Percentiles rank a stretch among this genome's conserved stretches.
These are phyloP conservation scores for Maniola jurtina DNA, from an alignment of 1,140 invertebrate species.

Conservation along the genomic window DNA sequence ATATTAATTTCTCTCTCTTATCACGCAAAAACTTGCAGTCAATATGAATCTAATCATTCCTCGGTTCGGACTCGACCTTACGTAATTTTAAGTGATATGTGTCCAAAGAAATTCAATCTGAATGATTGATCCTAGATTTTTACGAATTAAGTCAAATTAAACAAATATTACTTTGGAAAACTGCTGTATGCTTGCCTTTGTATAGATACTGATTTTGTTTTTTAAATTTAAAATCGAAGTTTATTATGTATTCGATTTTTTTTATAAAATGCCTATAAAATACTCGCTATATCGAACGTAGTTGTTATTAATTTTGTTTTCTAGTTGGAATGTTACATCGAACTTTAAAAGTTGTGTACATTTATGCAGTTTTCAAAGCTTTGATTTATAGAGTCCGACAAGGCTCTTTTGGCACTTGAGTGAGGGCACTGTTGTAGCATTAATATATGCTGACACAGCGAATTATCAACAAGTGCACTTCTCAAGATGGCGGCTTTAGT, in stretches of 20 bases:
- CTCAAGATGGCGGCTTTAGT: too few relatives aligned
- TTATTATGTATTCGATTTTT: neutral
- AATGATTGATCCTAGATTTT: neutral
- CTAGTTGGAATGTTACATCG: too few relatives aligned
- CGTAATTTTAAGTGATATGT: neutral
- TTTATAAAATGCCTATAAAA: neutral
- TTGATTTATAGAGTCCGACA: too few relatives aligned
- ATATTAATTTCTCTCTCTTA: too few relatives aligned
- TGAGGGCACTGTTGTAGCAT: too few relatives aligned
- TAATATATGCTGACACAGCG: too few relatives aligned
- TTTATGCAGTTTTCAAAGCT: too few relatives aligned
- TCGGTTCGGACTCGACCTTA: neutral
- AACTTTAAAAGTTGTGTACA: too few relatives aligned
- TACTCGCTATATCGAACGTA: neutral
- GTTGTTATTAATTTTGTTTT: neutral
- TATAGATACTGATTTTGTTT: neutral
- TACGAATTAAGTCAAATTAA: constrained; percentile 7
- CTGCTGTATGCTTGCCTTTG: neutral
- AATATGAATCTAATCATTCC: neutral
- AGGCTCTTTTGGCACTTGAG: too few relatives aligned
- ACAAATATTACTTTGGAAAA: neutral
- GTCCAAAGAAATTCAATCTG: neutral
- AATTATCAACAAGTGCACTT: too few relatives aligned
- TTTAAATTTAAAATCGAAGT: neutral
- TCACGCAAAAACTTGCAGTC: neutral